A percentile compares a stretch with the other conserved stretches of the same genome.
Evolutionary conservation across 2,113 vertebrate genomes (phyloP).

Genomic region (Sceloporus undulatus): DNA sequence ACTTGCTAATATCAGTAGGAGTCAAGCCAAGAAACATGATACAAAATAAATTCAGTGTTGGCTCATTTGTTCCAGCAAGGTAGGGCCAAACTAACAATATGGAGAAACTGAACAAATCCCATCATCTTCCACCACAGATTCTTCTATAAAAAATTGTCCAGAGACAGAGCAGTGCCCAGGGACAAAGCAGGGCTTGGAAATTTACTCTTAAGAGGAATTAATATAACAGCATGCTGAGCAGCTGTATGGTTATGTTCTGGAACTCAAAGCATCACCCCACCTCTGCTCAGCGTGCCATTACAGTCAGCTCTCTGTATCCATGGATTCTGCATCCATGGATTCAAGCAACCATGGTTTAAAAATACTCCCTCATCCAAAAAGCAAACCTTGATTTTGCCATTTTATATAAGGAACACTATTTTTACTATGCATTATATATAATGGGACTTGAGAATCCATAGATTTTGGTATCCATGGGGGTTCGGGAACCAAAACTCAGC

Average conservation of each 20-base stretch:
- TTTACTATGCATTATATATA: no score
- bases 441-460: no score
- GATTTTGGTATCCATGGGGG: no score
- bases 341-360: no score
- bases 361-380: no score
- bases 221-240: no score
- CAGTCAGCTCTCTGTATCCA: no score
- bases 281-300: no score
- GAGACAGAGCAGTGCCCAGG: background rate
- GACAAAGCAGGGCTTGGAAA: background rate
- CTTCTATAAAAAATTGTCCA: background rate
- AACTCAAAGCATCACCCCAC: background rate
- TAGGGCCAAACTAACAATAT: background rate
- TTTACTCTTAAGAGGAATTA: background rate
- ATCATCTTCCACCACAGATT: background rate
- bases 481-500: no score
- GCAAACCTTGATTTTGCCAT: no score
- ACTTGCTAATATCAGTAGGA: background rate
- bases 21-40: background rate
- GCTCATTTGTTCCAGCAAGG: background rate
- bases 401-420: no score
- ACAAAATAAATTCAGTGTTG: background rate
- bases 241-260: background rate
- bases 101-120: background rate
- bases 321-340: no score